These are phyloP conservation scores for Neocrepidodera transversa DNA, from an alignment of 2,888 invertebrate genomes.

Conservation along the genomic window DNA sequence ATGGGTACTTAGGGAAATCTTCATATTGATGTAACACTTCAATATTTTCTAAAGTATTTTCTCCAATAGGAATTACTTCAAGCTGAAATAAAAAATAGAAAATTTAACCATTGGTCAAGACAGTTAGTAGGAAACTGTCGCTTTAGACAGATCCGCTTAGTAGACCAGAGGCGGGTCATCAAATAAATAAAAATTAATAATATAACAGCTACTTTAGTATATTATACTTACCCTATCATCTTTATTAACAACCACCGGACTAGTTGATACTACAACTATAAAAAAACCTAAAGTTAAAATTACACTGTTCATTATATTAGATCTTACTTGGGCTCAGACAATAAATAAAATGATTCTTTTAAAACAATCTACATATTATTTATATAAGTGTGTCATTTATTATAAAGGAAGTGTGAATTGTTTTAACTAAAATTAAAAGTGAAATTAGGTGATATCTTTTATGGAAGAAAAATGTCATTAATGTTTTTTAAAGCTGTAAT, in stretches of 20 bases:
- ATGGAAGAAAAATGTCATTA: constrained; percentile 27
- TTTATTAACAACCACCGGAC: not conserved
- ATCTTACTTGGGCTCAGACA: not conserved
- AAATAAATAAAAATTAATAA: too few relatives aligned
- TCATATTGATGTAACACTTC: too few relatives aligned
- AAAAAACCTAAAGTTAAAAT: constrained; percentile 1
- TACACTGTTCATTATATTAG: constrained; percentile 7
- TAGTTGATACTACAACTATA: not conserved
- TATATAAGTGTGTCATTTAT: constrained; percentile 13
- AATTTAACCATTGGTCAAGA: too few relatives aligned
- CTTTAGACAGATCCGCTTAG: too few relatives aligned
- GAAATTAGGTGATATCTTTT: constrained; percentile 12
- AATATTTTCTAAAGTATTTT: too few relatives aligned
- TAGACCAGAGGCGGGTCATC: too few relatives aligned
- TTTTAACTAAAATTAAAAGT: constrained; percentile 14
- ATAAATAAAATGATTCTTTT: constrained; percentile 8
- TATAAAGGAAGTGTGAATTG: constrained; percentile 7
- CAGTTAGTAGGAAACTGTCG: too few relatives aligned
- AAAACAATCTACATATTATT: constrained; percentile 16
- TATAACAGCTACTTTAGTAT: too few relatives aligned
- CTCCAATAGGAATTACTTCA: too few relatives aligned
- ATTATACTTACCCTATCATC: constrained; percentile 19
- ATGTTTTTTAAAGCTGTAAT: not conserved
- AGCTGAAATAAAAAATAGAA: too few relatives aligned
- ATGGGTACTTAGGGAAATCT: too few relatives aligned